A percentile compares a stretch with the other conserved stretches of the same genome.
Conservation (phyloP, 2,113 vertebrate genomes). For the Gorsachius goisagi region DNA sequence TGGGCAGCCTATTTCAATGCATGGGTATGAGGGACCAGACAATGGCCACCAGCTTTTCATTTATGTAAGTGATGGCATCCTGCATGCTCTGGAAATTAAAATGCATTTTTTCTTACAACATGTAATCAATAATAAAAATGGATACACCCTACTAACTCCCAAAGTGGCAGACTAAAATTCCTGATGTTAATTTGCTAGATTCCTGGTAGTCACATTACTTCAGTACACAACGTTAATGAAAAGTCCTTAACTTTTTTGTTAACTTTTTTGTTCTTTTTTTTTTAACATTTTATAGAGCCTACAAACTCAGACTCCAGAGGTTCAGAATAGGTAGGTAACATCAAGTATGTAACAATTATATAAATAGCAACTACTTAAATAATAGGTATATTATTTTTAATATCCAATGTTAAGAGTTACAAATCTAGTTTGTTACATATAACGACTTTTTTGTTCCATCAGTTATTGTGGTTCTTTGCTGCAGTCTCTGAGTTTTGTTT, state of each 20-base stretch:
- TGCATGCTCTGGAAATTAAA: not conserved
- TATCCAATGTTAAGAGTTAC: not conserved
- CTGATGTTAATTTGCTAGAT: not conserved
- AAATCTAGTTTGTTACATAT: not conserved
- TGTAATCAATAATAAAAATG: not conserved
- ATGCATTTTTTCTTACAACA: not conserved
- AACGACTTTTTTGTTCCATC: not conserved
- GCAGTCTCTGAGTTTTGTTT: not conserved
- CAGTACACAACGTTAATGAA: not conserved
- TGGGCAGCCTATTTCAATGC: too few species aligned
- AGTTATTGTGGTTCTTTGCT: not conserved
- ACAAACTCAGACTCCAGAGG: not conserved
- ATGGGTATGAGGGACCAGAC: not conserved
- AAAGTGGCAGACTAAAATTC: not conserved
- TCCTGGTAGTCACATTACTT: too few species aligned
- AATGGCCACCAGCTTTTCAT: not conserved
- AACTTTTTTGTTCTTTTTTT: too few species aligned
- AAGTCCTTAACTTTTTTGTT: not conserved
- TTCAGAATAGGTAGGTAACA: not conserved
- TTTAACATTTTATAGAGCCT: not conserved
- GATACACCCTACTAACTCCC: not conserved
- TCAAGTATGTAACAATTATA: not conserved
- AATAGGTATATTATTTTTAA: not conserved
- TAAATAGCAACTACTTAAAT: not conserved
- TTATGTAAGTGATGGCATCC: rapidly evolving